These are phyloP conservation scores for Anoplophora glabripennis DNA, from an alignment of 1,140 invertebrate genomes.

Conservation along the genomic window DNA sequence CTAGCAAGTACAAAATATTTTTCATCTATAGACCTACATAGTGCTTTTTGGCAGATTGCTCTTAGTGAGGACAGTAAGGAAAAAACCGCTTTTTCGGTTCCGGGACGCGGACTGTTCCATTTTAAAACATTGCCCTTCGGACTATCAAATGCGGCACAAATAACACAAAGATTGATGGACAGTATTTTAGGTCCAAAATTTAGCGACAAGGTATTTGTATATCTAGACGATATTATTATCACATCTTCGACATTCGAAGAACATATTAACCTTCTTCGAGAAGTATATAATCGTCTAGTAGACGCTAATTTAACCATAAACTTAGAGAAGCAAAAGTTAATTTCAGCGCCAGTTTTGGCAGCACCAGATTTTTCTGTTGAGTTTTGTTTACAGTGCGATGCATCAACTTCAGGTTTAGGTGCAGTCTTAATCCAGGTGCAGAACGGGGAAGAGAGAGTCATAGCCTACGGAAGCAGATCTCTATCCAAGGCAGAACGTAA, in stretches of 20 bases:
- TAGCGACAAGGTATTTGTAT: too few species aligned
- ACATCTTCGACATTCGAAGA: not conserved
- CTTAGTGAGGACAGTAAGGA: constrained; percentile 22
- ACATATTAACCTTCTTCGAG: too few species aligned
- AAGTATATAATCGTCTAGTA: too few species aligned
- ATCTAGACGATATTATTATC: too few species aligned
- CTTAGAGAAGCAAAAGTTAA: not conserved
- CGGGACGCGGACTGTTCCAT: constrained; percentile 41
- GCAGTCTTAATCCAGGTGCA: not conserved
- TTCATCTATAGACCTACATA: constrained; percentile 40
- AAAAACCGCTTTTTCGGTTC: constrained; percentile 48
- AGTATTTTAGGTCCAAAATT: too few species aligned
- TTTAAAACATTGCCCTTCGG: constrained; percentile 46
- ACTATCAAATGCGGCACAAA: constrained; percentile 11
- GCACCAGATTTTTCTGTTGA: constrained; percentile 1
- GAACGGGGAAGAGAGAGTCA: not conserved
- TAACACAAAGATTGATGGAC: too few species aligned
- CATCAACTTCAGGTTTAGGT: not conserved
- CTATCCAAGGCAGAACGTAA: constrained; percentile 1
- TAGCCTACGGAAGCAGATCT: not conserved
- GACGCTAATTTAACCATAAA: too few species aligned
- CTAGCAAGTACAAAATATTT: constrained; percentile 38
- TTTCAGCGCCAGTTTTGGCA: not conserved
- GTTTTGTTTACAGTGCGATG: not conserved
- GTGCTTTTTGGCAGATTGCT: constrained; percentile 46